A percentile compares a stretch with the other conserved stretches of the same genome.
phyloP scores from a whole-genome alignment of 2,113 vertebrate genomes.

The Syrrhaptes paradoxus region DNA sequence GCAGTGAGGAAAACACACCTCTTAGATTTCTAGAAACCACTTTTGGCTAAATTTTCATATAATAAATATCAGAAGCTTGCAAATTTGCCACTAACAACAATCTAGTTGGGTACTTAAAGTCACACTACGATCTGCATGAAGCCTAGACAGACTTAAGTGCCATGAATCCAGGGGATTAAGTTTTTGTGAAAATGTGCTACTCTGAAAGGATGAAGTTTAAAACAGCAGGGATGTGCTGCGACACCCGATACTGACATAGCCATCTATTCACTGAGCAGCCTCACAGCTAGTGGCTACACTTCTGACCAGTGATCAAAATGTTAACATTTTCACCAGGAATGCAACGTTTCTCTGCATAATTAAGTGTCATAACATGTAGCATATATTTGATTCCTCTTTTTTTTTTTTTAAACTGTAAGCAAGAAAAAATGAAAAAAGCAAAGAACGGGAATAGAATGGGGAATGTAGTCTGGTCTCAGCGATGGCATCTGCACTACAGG shows the following conservation, averaged over 20 bases:
- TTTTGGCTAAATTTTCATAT: neutral
- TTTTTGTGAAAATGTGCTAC: neutral
- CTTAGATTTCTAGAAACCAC: neutral
- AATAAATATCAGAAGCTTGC: neutral
- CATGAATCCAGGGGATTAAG: neutral
- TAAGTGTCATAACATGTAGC: rapidly evolving
- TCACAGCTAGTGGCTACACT: neutral
- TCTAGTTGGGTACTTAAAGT: neutral
- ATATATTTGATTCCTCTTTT: neutral
- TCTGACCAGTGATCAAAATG: neutral
- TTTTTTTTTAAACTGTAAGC: neutral
- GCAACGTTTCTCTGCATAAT: neutral
- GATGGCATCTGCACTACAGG: neutral
- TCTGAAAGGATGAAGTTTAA: neutral
- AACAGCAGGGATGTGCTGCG: neutral
- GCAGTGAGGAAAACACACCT: neutral
- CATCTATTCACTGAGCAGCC: neutral
- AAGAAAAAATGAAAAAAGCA: neutral
- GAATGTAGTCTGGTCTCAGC: neutral
- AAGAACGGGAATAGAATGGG: neutral
- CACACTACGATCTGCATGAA: rapidly evolving
- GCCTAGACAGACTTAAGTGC: neutral
- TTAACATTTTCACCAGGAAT: neutral
- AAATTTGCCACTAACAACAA: neutral
- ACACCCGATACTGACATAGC: neutral